These are phyloP conservation scores for Gryllus bimaculatus DNA, from an alignment of 1,140 invertebrate species.

Conservation along the genomic window DNA sequence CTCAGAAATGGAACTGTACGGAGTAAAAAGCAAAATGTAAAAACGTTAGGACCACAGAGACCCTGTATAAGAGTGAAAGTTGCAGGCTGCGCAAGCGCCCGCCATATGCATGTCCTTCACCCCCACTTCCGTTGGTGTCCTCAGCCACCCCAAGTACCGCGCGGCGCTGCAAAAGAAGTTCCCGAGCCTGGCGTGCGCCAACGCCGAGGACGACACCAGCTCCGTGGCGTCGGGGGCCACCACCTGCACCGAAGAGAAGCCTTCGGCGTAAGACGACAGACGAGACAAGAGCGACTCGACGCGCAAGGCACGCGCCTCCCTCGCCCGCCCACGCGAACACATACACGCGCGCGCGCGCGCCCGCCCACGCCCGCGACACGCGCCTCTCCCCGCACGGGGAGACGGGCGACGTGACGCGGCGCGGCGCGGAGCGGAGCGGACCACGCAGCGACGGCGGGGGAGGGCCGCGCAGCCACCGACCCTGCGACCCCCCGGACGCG, in stretches of 20 bases:
- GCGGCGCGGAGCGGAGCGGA: not conserved
- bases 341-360: too few species aligned
- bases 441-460: not conserved
- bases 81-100: too few species aligned
- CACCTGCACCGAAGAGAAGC: constrained; percentile 39
- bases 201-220: constrained; percentile 37
- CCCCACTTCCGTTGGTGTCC: constrained; percentile 21
- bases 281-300: not conserved
- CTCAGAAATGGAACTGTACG: too few species aligned
- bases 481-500: not conserved
- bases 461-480: not conserved
- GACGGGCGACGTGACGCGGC: too few species aligned
- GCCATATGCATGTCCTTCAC: not conserved
- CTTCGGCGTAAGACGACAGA: constrained; percentile 35
- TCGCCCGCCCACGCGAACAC: too few species aligned
- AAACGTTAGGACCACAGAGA: too few species aligned
- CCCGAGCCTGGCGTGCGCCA: constrained; percentile 50
- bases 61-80: too few species aligned
- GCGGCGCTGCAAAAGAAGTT: constrained; percentile 59
- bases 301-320: not conserved
- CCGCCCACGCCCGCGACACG: too few species aligned
- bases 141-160: constrained; percentile 66
- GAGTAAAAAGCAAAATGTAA: too few species aligned
- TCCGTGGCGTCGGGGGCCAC: constrained; percentile 41
- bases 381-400: too few species aligned